These are phyloP conservation scores for Branchinecta sandiegonensis DNA, from an alignment of 2,888 invertebrate genomes.

Conservation along the genomic window DNA sequence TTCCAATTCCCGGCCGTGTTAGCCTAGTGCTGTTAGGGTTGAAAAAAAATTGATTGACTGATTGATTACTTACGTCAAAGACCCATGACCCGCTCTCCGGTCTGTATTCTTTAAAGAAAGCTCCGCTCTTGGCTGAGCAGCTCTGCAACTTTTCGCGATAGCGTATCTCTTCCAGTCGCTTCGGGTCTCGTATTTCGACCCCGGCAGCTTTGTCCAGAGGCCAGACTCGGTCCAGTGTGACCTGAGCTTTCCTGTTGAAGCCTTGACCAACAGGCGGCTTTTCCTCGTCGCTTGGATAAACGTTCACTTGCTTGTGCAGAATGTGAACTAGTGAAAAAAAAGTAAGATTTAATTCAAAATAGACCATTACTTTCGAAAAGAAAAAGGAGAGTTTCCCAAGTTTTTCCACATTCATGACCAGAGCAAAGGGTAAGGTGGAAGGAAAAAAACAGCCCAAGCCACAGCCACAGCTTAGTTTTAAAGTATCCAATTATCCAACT, in stretches of 20 bases:
- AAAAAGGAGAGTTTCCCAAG: no score
- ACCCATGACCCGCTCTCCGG: slow-evolving; percentile 96
- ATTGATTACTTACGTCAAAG: slow-evolving; percentile 49
- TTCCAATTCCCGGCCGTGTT: no score
- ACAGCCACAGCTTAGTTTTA: no score
- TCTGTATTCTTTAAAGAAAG: slow-evolving; percentile 82
- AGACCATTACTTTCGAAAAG: no score
- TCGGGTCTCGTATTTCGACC: slow-evolving; percentile 60
- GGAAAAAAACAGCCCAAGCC: no score
- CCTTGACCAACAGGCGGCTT: slow-evolving; percentile 79
- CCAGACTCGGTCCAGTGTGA: slow-evolving; percentile 83
- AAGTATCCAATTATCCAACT: no score
- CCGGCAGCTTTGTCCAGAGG: slow-evolving; percentile 71
- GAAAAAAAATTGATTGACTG: no score
- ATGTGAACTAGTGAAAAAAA: slow-evolving; percentile 54
- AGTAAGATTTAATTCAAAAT: background rate
- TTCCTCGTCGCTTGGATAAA: slow-evolving; percentile 75
- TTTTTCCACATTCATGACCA: no score
- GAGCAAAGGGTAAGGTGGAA: no score
- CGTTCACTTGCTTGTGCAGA: slow-evolving; percentile 80
- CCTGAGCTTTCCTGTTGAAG: slow-evolving; percentile 72
- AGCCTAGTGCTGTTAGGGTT: no score
- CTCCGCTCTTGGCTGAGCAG: slow-evolving; percentile 68
- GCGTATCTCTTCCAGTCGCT: slow-evolving; percentile 60
- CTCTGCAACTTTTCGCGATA: slow-evolving; percentile 65